Evolutionary conservation across 2,113 vertebrate species (phyloP).

Genomic region (Orcinus orca): DNA sequence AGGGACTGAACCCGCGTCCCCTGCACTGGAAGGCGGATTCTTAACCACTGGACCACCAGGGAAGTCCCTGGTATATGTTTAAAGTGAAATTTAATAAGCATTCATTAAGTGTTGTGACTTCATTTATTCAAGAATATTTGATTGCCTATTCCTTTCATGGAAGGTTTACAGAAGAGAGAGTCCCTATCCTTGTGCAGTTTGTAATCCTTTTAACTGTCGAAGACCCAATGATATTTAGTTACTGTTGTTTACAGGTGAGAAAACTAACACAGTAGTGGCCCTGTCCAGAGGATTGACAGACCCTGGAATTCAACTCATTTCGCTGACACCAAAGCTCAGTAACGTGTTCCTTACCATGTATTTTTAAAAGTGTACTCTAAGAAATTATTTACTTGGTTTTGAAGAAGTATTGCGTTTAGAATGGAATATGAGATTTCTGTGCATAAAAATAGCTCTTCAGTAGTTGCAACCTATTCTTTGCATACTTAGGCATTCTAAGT

Average conservation of each 20-base stretch:
- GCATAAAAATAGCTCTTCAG: not conserved
- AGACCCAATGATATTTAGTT: not conserved
- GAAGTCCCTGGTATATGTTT: too few relatives aligned
- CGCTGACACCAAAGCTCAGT: not conserved
- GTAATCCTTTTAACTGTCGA: not conserved
- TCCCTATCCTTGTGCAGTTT: not conserved
- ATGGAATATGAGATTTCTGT: not conserved
- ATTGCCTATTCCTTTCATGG: not conserved
- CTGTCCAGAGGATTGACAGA: not conserved
- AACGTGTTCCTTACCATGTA: not conserved
- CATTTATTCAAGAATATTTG: conserved; percentile 34
- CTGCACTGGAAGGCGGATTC: too few relatives aligned
- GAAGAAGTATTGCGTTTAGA: not conserved
- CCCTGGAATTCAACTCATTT: not conserved
- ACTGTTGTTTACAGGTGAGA: not conserved
- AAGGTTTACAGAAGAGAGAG: not conserved
- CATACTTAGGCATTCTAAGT: not conserved
- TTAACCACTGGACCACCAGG: too few relatives aligned
- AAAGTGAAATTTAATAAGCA: conserved; percentile 38
- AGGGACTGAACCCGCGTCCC: too few relatives aligned
- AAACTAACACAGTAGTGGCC: not conserved
- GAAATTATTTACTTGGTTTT: not conserved
- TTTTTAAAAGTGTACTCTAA: not conserved
- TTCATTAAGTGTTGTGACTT: not conserved
- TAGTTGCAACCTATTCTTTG: not conserved